Evolutionary conservation across 2,888 invertebrate species (phyloP).

Genomic region (Ennomos erosarius): DNA sequence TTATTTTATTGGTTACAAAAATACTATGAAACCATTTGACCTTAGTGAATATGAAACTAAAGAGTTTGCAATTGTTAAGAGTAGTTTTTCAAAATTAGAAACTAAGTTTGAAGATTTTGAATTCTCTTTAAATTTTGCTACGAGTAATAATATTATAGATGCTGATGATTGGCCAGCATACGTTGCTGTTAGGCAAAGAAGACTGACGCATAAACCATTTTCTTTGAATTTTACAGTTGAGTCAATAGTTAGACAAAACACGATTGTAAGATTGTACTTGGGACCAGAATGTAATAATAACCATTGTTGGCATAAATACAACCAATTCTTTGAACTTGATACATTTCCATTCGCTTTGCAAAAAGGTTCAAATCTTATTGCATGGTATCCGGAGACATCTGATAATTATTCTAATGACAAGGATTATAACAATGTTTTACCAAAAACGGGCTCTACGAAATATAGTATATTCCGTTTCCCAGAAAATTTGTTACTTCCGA

Average conservation of each 20-base stretch:
- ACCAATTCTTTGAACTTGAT: conserved; percentile 69
- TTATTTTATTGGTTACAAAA: conserved; percentile 66
- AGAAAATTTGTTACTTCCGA: conserved; percentile 67
- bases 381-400: conserved; percentile 63
- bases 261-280: conserved; percentile 66
- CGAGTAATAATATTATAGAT: conserved; percentile 42
- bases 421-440: conserved; percentile 55
- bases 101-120: conserved; percentile 69
- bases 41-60: conserved; percentile 60
- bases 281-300: conserved; percentile 64
- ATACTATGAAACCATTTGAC: conserved; percentile 58
- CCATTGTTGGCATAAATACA: conserved; percentile 60
- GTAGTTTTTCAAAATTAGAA: conserved; percentile 56
- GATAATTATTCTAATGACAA: conserved; percentile 59
- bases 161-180: conserved; percentile 41
- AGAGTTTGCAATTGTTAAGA: conserved; percentile 56
- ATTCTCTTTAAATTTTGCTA: conserved; percentile 60
- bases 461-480: conserved; percentile 67
- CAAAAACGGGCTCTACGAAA: conserved; percentile 20
- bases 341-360: conserved; percentile 54
- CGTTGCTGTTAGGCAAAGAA: conserved; percentile 65
- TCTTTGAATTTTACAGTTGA: conserved; percentile 62
- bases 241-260: conserved; percentile 52
- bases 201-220: conserved; percentile 64
- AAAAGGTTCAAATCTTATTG: conserved; percentile 61